A percentile compares a stretch with the other conserved stretches of the same genome.
These are phyloP conservation scores for Anabacerthia variegaticeps DNA, from an alignment of 2,797 vertebrate genomes.

Conservation along the genomic window DNA sequence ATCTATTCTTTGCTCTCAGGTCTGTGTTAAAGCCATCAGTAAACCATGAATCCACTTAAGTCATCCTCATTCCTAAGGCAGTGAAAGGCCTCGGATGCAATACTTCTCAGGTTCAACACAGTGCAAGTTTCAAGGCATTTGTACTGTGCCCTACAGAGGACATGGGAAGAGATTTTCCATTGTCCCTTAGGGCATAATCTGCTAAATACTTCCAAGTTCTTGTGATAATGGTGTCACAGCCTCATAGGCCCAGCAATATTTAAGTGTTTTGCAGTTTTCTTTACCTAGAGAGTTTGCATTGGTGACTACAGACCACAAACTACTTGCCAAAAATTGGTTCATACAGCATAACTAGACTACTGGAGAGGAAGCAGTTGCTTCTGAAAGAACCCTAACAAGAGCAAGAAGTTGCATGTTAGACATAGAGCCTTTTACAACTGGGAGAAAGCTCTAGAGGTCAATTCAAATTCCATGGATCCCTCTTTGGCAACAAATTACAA, in stretches of 20 bases:
- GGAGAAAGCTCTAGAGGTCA: not conserved
- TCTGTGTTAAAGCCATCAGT: not conserved
- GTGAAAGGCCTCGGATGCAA: not conserved
- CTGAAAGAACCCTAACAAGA: not conserved
- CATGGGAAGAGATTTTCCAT: not conserved
- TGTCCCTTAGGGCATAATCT: not conserved
- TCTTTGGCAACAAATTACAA: not conserved
- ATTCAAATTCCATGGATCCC: not conserved
- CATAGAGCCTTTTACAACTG: not conserved
- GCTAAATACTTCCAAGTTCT: not conserved
- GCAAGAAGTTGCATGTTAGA: not conserved
- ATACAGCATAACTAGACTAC: not conserved
- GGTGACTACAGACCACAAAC: not conserved
- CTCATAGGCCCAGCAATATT: not conserved
- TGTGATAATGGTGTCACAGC: not conserved
- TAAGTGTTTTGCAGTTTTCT: not conserved
- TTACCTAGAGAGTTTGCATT: not conserved
- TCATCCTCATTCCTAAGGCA: not conserved
- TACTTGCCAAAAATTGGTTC: not conserved
- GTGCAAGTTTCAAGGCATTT: rapidly evolving
- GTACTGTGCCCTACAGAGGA: not conserved
- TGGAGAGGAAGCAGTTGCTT: not conserved
- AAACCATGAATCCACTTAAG: not conserved
- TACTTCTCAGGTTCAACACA: rapidly evolving
- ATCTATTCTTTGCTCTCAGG: not conserved